Evolutionary conservation across 2,888 invertebrate species (phyloP).

Genomic region (Coelopa pilipes): DNA sequence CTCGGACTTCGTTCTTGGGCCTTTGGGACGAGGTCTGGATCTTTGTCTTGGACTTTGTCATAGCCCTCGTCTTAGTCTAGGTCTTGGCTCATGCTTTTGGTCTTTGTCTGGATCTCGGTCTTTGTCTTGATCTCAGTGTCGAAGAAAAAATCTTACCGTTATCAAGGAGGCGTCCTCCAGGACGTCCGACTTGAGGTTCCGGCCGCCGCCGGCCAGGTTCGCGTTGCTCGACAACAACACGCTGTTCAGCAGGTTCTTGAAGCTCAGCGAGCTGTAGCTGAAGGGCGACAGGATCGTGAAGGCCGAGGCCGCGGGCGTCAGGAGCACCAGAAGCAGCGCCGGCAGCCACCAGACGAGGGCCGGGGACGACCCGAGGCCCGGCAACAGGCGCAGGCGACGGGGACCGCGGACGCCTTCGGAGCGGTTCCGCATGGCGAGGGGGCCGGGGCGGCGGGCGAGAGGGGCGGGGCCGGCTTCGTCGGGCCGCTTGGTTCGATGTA

Average conservation of each 20-base stretch:
- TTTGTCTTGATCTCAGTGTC: background rate
- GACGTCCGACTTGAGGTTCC: slow-evolving; percentile 62
- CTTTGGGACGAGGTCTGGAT: background rate
- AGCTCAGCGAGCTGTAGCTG: slow-evolving; percentile 61
- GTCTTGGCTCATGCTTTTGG: background rate
- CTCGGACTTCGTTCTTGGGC: too few relatives aligned
- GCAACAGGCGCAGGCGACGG: too few relatives aligned
- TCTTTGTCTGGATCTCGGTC: background rate
- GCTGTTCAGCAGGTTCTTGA: slow-evolving; percentile 63
- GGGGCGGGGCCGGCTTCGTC: too few relatives aligned
- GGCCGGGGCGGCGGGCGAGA: too few relatives aligned
- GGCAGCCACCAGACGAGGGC: slow-evolving; percentile 49
- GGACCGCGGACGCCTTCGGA: too few relatives aligned
- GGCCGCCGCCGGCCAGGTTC: slow-evolving; percentile 62
- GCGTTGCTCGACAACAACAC: slow-evolving; percentile 62
- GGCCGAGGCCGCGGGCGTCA: slow-evolving; percentile 55
- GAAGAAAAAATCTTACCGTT: slow-evolving; percentile 57
- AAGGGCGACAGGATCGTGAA: slow-evolving; percentile 64
- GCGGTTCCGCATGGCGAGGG: too few relatives aligned
- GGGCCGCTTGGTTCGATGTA: too few relatives aligned
- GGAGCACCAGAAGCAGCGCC: slow-evolving; percentile 49
- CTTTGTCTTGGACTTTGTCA: background rate
- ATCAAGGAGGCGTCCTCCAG: slow-evolving; percentile 64
- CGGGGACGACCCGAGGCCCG: background rate
- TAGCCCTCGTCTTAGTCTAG: too few relatives aligned